Base-by-base conservation (phyloP, 2,113 vertebrate genomes). In the Todiramphus chloris region DNA sequence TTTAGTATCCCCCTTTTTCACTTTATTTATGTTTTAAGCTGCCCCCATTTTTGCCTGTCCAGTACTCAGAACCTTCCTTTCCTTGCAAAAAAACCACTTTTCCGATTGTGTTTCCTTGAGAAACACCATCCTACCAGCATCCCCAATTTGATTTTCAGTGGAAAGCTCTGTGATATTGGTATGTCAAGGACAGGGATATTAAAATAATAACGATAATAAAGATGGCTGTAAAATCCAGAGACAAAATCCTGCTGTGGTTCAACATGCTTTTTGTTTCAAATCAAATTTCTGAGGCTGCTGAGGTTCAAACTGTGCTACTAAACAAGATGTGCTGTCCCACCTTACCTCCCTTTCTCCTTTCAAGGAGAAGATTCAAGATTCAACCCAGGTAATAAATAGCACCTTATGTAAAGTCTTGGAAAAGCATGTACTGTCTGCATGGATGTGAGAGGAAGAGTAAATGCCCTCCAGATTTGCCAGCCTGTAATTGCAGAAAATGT, bases 121-220 rank as follows among this genome's bases (percentile, higher is more conserved):
- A 79, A 93, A 76, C 50, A 18, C 73, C 87, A 63, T 76, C 48
- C 69, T 64, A 80, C 74, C 24, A 1, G 23, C 39, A 28, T 11
- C 53, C 50, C 73, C 72, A 30, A 30, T 80, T 39, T 14, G 43
- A 11, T 80, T 96, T 90, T 94, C 79, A 79, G 58, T 75, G 79
- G 75, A 96, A 96, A 87, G 5, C 64, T 37, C 79, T 2, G 12
- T 23, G 82, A 44, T 30, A 7, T 13, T 4, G 27, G 73, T 90
- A 92, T 55, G 84, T 93, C 95, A 95, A 96, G 90, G 95, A 76
- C 72, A 64, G 64, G 60, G 43, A 53, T 95, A 91, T 83, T 94
- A 93, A 96, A 96, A 87, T 92, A 96, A 94, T 76, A 59, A 2
- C 25, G 1, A 77, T 79, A 83, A 87, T 89, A 74, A 83, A 91